A percentile compares a stretch with the other conserved stretches of the same genome.
phyloP scores from a whole-genome alignment of 2,888 invertebrate genomes.

The Ophonus ardosiacus region DNA sequence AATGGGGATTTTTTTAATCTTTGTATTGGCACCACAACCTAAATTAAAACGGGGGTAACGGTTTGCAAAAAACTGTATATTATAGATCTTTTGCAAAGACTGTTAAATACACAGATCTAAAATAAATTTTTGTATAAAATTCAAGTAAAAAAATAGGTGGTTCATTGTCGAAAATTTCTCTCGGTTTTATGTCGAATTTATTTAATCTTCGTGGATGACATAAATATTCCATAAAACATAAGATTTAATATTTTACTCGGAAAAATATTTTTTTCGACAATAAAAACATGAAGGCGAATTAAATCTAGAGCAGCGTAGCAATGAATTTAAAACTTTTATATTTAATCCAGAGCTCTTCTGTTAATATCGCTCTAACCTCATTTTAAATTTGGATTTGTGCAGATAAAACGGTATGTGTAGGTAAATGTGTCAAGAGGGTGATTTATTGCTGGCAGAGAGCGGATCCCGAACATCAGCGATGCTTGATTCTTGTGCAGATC shows the following conservation, averaged over 20 bases:
- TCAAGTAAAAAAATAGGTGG: too few relatives aligned
- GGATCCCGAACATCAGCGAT: slow-evolving; percentile 6
- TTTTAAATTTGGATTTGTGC: slow-evolving; percentile 10
- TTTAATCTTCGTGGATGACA: neutral
- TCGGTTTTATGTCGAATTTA: neutral
- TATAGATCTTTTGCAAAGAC: too few relatives aligned
- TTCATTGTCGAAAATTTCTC: neutral
- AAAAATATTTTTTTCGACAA: neutral
- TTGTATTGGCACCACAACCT: too few relatives aligned
- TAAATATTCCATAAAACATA: slow-evolving; percentile 19
- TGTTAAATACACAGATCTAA: too few relatives aligned
- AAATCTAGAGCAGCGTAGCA: neutral
- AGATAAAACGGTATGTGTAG: slow-evolving; percentile 32
- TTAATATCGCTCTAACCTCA: slow-evolving; percentile 17
- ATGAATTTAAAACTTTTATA: slow-evolving; percentile 14
- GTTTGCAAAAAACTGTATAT: too few relatives aligned
- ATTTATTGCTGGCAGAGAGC: neutral
- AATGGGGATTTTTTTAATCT: too few relatives aligned
- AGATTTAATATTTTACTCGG: slow-evolving; percentile 4
- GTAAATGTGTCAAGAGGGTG: slow-evolving; percentile 27
- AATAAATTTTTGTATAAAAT: too few relatives aligned
- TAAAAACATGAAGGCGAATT: slow-evolving; percentile 3
- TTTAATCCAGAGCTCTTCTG: neutral
- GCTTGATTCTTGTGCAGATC: neutral
- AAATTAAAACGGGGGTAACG: too few relatives aligned